phyloP scores from a whole-genome alignment of 2,797 vertebrate species.

The Enoplosus armatus region DNA sequence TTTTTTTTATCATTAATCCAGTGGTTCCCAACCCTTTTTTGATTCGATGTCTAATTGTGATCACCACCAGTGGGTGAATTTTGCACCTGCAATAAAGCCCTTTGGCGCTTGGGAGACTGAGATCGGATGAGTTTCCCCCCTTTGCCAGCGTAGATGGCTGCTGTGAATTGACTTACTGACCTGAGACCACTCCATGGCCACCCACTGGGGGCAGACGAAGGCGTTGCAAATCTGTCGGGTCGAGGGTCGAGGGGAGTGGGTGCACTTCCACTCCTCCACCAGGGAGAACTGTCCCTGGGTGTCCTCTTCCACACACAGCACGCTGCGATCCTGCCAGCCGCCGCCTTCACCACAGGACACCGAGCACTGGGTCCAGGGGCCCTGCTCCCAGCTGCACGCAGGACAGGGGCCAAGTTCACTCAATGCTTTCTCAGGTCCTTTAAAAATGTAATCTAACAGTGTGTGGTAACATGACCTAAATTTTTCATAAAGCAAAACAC shows the following conservation, averaged over 20 bases:
- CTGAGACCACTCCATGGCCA: constrained; percentile 97
- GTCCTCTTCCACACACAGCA: constrained; percentile 93
- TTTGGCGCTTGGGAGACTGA: background rate
- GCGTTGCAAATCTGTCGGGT: constrained; percentile 90
- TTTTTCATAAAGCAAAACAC: background rate
- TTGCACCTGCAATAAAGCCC: background rate
- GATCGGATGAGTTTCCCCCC: background rate
- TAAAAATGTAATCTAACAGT: background rate
- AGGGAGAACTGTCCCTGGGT: constrained; percentile 89
- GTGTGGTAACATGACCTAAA: background rate
- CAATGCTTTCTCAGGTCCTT: background rate
- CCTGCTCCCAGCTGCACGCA: constrained; percentile 91
- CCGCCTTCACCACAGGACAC: constrained; percentile 90
- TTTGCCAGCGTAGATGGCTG: background rate
- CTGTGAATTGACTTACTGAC: constrained; percentile 75
- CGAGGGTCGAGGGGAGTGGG: constrained; percentile 90
- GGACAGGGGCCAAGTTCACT: background rate
- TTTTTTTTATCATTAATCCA: background rate
- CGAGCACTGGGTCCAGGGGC: constrained; percentile 94
- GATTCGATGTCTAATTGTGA: background rate
- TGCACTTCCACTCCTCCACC: constrained; percentile 96
- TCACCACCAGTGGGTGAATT: no score
- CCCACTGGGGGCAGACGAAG: constrained; percentile 93
- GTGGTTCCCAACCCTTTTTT: background rate
- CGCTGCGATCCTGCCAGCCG: constrained; percentile 91